Evolutionary conservation across 1,140 invertebrate species (phyloP).

Genomic region (Elymnias hypermnestra): DNA sequence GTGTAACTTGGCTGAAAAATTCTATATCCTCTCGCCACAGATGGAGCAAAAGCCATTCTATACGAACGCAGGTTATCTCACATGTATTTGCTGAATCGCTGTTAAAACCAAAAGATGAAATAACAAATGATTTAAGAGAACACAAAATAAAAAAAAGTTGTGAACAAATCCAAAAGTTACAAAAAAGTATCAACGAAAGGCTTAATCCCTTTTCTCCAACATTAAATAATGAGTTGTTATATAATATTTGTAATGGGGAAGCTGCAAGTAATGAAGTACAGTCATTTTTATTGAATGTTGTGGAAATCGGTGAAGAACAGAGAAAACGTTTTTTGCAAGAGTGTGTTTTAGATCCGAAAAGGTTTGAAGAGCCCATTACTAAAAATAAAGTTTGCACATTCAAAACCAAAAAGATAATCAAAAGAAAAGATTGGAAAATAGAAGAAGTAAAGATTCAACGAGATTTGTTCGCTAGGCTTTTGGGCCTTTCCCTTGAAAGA

Average conservation of each 20-base stretch:
- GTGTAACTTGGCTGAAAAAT: background rate
- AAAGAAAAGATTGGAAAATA: conserved; percentile 27
- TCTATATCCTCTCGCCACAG: conserved; percentile 7
- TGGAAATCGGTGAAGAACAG: conserved; percentile 13
- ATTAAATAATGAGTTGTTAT: conserved; percentile 14
- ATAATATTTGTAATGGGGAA: conserved; percentile 13
- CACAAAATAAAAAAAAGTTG: conserved; percentile 11
- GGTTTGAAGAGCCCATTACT: conserved; percentile 11
- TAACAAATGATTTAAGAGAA: conserved; percentile 14
- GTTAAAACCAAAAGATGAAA: conserved; percentile 8
- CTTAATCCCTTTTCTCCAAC: conserved; percentile 12
- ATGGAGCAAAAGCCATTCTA: conserved; percentile 7
- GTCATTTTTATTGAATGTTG: conserved; percentile 10
- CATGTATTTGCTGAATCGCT: conserved; percentile 10
- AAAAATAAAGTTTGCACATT: conserved; percentile 5
- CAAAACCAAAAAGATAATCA: conserved; percentile 22
- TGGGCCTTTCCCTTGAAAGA: conserved; percentile 25
- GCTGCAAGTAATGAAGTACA: conserved; percentile 13
- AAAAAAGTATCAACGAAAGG: conserved; percentile 12
- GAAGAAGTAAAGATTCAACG: conserved; percentile 35
- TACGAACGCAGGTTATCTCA: conserved; percentile 12
- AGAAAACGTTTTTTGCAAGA: conserved; percentile 11
- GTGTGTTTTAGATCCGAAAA: conserved; percentile 10
- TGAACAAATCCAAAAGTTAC: conserved; percentile 12
- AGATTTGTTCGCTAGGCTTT: conserved; percentile 24